Evolutionary conservation across 2,797 vertebrate species (phyloP), one percentile per base, ranked within the genome.

Genomic region (Eulemur albifrons): DNA sequence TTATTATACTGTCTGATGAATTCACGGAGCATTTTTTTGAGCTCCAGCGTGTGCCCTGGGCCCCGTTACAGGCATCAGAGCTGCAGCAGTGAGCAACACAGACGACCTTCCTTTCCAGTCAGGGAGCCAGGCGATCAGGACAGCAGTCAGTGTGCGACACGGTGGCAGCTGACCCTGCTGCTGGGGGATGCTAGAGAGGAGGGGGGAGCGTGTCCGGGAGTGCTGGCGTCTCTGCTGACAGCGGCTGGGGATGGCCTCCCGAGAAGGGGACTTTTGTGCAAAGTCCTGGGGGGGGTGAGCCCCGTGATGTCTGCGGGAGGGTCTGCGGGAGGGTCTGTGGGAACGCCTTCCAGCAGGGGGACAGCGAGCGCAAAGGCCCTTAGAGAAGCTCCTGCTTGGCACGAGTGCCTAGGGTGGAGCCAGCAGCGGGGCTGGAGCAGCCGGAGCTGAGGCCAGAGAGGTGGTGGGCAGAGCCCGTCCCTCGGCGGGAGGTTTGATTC

Each of bases 1-100:
- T 69, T 65, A 12, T 7, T 14, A 3, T 9, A 4, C 2, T 0
- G 32, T 38, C 50, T 27, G 23, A 0, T 21, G 45, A 2, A 30
- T 40, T n/a, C 21, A 30, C 27, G 18, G 52, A 76, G 2, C 20
- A 9, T 1, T 32, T 23, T 13, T 7, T 6, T 23, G 82, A 40
- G 9, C 14, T 12, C 20, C 59, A 20, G 27, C 4, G 5, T 32
- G 40, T 57, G 38, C 5, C 21, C 32, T 0, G 1, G 93, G 72
- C 25, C 5, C 18, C 17, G 2, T 50, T 2, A 9, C 20, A 32
- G 8, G 38, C 8, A 0, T 45, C 32, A 67, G 32, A 23, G 52
- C 7, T 17, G 4, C 6, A 32, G 38, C n/a, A 13, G 0, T 57
- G 40, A 50, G 4, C 48, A 5, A 17, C 30, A 50, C 17, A 30